Percentiles rank a stretch among this genome's conserved stretches.
Conservation (phyloP, 1,140 invertebrate genomes). For the Camponotus pennsylvanicus region DNA sequence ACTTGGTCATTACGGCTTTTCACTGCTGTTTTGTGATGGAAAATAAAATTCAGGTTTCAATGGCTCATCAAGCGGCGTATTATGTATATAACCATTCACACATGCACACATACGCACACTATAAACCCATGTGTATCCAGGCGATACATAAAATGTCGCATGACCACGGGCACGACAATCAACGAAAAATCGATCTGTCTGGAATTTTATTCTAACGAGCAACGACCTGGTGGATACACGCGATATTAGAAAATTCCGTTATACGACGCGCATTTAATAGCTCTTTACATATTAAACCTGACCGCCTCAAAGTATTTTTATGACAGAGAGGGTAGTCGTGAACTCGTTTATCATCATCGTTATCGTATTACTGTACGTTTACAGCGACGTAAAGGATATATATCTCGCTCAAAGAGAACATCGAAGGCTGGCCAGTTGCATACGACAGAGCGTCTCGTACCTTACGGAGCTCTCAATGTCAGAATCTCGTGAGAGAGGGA, state of each 20-base stretch:
- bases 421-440: constrained; percentile 52
- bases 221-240: constrained; percentile 52
- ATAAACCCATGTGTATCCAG: neutral
- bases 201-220: constrained; percentile 54
- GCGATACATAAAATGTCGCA: constrained; percentile 30
- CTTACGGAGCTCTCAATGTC: constrained; percentile 42
- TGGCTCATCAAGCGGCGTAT: neutral
- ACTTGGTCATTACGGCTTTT: neutral
- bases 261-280: constrained; percentile 53
- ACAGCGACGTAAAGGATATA: constrained; percentile 54
- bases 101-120: neutral
- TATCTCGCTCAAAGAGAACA: constrained; percentile 36
- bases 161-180: constrained; percentile 4
- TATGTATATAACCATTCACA: neutral
- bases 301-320: constrained; percentile 45
- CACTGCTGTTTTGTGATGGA: neutral
- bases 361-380: constrained; percentile 59
- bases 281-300: constrained; percentile 27
- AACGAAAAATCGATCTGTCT: constrained; percentile 44
- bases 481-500: constrained; percentile 22
- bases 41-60: neutral
- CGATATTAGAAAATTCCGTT: constrained; percentile 64
- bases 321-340: constrained; percentile 16
- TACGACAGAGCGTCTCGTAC: constrained; percentile 38
- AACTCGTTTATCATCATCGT: constrained; percentile 62